phyloP scores from a whole-genome alignment of 2,797 vertebrate genomes.

The Agapornis canus region DNA sequence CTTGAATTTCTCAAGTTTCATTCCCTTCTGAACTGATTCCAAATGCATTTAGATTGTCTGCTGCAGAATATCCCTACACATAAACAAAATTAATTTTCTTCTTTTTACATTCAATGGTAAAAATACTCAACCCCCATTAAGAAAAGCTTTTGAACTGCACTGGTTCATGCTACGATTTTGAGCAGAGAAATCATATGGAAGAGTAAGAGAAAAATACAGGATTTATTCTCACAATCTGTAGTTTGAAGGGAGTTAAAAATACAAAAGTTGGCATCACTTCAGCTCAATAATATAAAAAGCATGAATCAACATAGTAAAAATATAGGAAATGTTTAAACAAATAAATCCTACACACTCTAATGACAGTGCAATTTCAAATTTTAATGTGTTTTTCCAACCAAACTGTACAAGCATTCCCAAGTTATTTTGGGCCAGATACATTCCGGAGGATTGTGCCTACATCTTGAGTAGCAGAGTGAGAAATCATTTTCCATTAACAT shows the following conservation, averaged over 20 bases:
- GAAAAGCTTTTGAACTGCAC: background rate
- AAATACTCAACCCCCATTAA: background rate
- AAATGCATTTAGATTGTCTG: background rate
- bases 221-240: background rate
- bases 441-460: background rate
- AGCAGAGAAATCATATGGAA: background rate
- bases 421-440: background rate
- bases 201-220: accelerated
- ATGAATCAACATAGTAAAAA: background rate
- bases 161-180: background rate
- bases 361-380: background rate
- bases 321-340: background rate
- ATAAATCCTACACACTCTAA: background rate
- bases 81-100: background rate
- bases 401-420: background rate
- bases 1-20: background rate
- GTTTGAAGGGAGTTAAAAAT: background rate
- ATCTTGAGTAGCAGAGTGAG: background rate
- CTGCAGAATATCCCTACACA: background rate
- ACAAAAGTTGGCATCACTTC: background rate
- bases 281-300: background rate
- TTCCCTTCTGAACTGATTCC: background rate
- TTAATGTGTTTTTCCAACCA: background rate
- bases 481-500: slow-evolving; percentile 7
- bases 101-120: background rate